Evolutionary conservation across 30 jellyfish, hydroid and myxozoan genomes (phyloP).

Genomic region (Aurelia aurita): DNA sequence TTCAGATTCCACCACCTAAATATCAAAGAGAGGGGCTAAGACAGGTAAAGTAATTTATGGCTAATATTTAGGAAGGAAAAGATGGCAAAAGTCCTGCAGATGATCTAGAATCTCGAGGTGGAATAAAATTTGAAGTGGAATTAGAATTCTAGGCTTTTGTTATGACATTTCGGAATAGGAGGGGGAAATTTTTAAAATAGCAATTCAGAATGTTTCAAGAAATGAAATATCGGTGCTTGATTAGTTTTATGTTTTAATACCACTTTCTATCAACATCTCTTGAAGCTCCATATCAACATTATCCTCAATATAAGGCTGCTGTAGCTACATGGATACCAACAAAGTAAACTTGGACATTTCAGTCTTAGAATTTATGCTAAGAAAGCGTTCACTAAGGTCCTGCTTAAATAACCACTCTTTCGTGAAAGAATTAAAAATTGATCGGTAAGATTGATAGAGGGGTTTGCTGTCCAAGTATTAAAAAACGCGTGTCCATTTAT

Average conservation of each 20-base stretch:
- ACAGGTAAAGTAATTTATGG: not conserved
- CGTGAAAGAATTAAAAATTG: constrained; percentile 57
- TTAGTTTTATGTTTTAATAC: constrained; percentile 32
- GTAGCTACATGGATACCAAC: constrained; percentile 82
- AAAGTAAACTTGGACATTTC: constrained; percentile 39
- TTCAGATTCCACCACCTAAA: constrained; percentile 50
- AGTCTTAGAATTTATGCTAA: not conserved
- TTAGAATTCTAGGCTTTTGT: too few species aligned
- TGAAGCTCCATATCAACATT: constrained; percentile 50
- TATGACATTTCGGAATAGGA: too few species aligned
- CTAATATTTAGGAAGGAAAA: too few species aligned
- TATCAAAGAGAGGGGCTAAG: not conserved
- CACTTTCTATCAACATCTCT: constrained; percentile 88
- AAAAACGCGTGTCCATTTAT: not conserved
- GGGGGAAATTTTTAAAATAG: too few species aligned
- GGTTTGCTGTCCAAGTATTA: constrained; percentile 70
- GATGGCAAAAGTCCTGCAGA: not conserved
- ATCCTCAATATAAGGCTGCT: constrained; percentile 85
- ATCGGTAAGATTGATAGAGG: constrained; percentile 47
- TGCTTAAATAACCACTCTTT: constrained; percentile 79
- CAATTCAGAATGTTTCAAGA: too few species aligned
- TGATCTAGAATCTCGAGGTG: not conserved
- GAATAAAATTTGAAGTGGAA: too few species aligned
- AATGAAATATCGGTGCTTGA: too few species aligned
- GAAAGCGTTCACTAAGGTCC: constrained; percentile 38